These are phyloP conservation scores for Bos indicus DNA, from an alignment of 2,113 vertebrate species.

Conservation along the genomic window DNA sequence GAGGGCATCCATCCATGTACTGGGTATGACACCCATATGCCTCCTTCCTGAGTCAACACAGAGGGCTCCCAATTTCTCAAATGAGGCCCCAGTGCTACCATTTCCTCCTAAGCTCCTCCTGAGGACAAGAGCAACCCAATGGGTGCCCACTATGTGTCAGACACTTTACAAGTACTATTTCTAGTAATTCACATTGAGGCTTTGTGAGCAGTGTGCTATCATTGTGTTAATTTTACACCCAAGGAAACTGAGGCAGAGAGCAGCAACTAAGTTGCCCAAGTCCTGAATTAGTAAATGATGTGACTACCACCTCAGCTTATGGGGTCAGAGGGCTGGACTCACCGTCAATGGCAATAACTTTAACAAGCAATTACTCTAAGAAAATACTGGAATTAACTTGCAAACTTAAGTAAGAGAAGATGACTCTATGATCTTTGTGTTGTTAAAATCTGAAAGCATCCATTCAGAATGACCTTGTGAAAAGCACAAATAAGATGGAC, in stretches of 20 bases:
- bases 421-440: background rate
- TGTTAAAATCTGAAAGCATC: background rate
- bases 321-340: background rate
- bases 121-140: background rate
- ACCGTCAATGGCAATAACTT: background rate
- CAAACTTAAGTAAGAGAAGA: background rate
- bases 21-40: background rate
- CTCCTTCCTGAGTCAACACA: background rate
- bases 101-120: background rate
- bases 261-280: background rate
- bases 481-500: background rate
- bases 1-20: background rate
- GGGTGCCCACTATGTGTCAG: background rate
- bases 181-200: background rate
- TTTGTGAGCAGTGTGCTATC: too few relatives aligned
- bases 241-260: background rate
- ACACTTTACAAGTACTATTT: background rate
- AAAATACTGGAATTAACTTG: background rate
- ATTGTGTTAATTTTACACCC: background rate
- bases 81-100: background rate
- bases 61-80: background rate
- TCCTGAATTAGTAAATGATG: background rate
- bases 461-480: background rate
- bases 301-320: background rate
- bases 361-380: background rate